Evolutionary conservation across 2,888 invertebrate species (phyloP), one percentile per base, ranked within the genome.

Genomic region (Diarsia rubi): DNA sequence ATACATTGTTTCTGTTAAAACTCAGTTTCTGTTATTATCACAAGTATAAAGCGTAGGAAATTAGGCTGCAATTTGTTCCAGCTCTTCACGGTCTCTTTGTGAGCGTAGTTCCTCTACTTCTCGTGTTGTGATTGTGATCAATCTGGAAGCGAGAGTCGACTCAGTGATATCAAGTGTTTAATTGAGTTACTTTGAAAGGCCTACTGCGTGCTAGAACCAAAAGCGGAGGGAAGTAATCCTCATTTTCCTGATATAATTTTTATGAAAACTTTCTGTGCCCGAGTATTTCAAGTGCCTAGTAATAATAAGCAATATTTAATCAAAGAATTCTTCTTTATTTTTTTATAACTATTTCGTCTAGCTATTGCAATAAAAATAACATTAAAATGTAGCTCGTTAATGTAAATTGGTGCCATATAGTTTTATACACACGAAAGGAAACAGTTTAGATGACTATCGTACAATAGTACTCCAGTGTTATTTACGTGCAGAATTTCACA

Each of bases 61-160:
- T 80, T 73, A 67, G 69, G 49, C 81, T 70, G 57, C 57, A 83
- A 84, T 82, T 84, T 75, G 81, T 80, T 82, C 71, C 75, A 83
- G 49, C 54, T 49, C 69, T 80, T 82, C 72, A 84, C 72, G 84
- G 75, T 79, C 75, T 79, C 81, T 81, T 75, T 79, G 72, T 75
- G 74, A 69, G 52, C 47, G 27, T n/a, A 83, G 80, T 75, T 83
- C 67, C 31, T 67, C 63, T 67, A 75, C 42, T 62, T 70, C 52
- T 70, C 31, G 57, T 57, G 62, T 52, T 52, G 60, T 64, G 62
- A 75, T 52, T 52, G 60, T 64, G 62, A 75, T 57, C 42, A 49
- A 82, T 71, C 71, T 71, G 52, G 19, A 62, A 79, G 27, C 49
- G 62, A 63, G 47, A 59, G 31, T 63, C 54, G 57, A 27, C 42